A percentile compares a stretch with the other conserved stretches of the same genome.
Evolutionary conservation across 2,113 vertebrate species (phyloP).

Genomic region (Petrocephalus microphthalmus): DNA sequence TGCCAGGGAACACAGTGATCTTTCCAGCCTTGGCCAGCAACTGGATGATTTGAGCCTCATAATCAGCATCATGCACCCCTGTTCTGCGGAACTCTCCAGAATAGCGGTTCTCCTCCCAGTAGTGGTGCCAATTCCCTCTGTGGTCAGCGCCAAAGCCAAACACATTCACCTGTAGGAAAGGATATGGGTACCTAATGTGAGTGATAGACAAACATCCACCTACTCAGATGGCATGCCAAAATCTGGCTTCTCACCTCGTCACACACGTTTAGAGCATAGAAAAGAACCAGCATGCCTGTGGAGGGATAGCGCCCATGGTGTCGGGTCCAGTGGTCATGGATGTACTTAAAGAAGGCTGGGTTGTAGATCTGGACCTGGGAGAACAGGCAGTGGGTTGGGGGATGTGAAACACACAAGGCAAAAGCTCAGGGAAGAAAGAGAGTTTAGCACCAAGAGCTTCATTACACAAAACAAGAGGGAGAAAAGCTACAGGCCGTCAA

Average conservation of each 20-base stretch:
- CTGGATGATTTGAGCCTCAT: constrained; percentile 86
- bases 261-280: constrained; percentile 90
- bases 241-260: constrained; percentile 72
- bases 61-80: constrained; percentile 89
- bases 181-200: background rate
- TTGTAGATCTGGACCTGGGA: constrained; percentile 93
- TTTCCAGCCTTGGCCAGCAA: constrained; percentile 79
- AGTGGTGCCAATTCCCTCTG: constrained; percentile 95
- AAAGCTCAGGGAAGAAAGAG: background rate
- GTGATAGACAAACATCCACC: background rate
- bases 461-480: too few relatives aligned
- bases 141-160: constrained; percentile 92
- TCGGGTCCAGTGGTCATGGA: constrained; percentile 89
- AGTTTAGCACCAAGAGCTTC: too few relatives aligned
- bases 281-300: constrained; percentile 93
- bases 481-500: background rate
- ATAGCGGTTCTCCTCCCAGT: constrained; percentile 97
- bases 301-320: constrained; percentile 94
- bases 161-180: constrained; percentile 80
- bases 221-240: background rate
- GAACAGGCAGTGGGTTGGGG: background rate
- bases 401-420: background rate
- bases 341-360: constrained; percentile 97
- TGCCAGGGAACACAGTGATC: constrained; percentile 84
- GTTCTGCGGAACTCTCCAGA: constrained; percentile 93